Evolutionary conservation across 2,113 vertebrate genomes (phyloP).

Genomic region (Ictalurus punctatus): DNA sequence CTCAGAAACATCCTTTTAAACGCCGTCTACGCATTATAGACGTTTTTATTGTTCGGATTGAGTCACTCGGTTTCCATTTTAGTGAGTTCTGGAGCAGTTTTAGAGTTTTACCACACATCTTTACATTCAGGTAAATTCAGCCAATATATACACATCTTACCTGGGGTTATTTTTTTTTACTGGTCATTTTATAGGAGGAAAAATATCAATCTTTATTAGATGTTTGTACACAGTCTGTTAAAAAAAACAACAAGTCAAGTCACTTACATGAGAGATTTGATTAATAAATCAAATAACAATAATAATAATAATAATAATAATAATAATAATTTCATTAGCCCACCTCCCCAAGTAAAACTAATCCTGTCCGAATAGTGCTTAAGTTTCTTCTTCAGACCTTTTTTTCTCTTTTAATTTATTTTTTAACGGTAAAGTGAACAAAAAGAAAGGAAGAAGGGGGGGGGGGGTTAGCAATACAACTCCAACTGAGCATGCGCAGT

Average conservation of each 20-base stretch:
- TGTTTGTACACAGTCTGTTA: too few species aligned
- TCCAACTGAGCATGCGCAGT: not conserved
- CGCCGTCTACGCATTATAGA: not conserved
- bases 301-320: too few species aligned
- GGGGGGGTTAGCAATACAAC: not conserved
- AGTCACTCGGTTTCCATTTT: not conserved
- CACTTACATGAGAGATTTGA: too few species aligned
- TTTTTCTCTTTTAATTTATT: too few species aligned
- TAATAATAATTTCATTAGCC: not conserved
- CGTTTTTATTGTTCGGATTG: not conserved
- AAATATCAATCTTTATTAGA: too few species aligned
- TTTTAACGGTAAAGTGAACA: not conserved
- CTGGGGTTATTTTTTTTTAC: not conserved
- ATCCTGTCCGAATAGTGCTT: not conserved
- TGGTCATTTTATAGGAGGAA: not conserved
- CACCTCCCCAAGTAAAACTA: not conserved
- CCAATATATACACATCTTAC: not conserved
- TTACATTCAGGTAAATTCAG: not conserved
- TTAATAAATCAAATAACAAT: too few species aligned
- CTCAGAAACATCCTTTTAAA: not conserved
- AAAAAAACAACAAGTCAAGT: too few species aligned
- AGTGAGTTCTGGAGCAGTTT: not conserved
- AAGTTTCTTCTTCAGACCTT: not conserved
- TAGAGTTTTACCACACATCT: not conserved
- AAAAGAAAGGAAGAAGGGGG: too few species aligned